Conservation (phyloP, 2,113 vertebrate genomes). For the Burhinus bistriatus region DNA sequence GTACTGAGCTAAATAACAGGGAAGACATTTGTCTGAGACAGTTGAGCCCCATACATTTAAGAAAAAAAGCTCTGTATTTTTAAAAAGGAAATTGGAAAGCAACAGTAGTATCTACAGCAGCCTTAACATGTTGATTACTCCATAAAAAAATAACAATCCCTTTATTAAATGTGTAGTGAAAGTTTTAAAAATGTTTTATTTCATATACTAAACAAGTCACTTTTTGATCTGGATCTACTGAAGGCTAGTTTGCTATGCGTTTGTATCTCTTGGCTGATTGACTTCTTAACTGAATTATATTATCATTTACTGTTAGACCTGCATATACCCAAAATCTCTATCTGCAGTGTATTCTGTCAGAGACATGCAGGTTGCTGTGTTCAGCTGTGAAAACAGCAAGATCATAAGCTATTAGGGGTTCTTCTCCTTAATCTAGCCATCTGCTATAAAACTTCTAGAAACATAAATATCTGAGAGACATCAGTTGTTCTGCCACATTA, state of each 20-base stretch:
- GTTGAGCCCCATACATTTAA: neutral
- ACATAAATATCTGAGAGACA: neutral
- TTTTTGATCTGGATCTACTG: neutral
- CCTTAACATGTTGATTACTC: neutral
- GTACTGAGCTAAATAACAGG: neutral
- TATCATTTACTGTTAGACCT: neutral
- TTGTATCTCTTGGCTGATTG: neutral
- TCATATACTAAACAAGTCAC: neutral
- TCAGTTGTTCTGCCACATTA: neutral
- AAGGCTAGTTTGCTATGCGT: neutral
- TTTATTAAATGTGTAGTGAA: neutral
- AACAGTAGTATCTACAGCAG: neutral
- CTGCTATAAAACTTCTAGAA: neutral
- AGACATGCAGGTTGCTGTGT: neutral
- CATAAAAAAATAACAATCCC: neutral
- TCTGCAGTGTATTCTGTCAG: neutral
- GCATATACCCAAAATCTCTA: neutral
- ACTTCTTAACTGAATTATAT: neutral
- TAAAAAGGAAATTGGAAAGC: neutral
- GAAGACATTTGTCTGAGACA: neutral
- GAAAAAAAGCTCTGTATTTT: neutral
- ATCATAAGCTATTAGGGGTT: neutral
- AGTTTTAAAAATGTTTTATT: neutral
- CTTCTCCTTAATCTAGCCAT: neutral
- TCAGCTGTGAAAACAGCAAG: neutral